A percentile compares a stretch with the other conserved stretches of the same genome.
phyloP scores from a whole-genome alignment of 2,888 invertebrate species.

The Rhagonycha fulva region DNA sequence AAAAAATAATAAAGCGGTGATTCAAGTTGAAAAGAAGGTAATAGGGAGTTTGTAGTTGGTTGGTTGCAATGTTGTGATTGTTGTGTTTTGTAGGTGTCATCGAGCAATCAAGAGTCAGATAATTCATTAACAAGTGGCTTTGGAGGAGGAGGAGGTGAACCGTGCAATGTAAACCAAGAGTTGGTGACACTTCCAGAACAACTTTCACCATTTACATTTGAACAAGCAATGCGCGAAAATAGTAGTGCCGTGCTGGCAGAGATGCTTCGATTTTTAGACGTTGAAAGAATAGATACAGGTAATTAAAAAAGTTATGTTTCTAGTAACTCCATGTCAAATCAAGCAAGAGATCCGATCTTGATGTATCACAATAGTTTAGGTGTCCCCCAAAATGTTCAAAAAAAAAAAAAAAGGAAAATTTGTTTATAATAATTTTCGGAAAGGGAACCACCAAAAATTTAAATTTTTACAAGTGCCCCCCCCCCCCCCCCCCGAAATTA shows the following conservation, averaged over 20 bases:
- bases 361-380: background rate
- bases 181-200: slow-evolving; percentile 25
- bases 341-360: background rate
- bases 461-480: no score
- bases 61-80: background rate
- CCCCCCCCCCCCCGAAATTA: no score
- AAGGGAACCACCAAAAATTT: no score
- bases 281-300: slow-evolving; percentile 41
- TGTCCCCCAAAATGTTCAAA: no score
- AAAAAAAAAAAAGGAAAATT: no score
- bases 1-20: background rate
- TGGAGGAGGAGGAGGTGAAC: slow-evolving; percentile 35
- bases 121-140: slow-evolving; percentile 3
- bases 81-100: background rate
- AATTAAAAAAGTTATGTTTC: background rate
- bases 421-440: no score
- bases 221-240: slow-evolving; percentile 45
- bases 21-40: background rate
- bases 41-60: background rate
- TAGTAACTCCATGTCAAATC: background rate
- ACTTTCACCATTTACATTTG: slow-evolving; percentile 51
- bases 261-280: slow-evolving; percentile 45
- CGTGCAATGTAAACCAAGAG: slow-evolving; percentile 7
- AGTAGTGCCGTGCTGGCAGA: slow-evolving; percentile 45
- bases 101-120: background rate